Conservation (phyloP, 2,113 vertebrate genomes). For the Heteronetta atricapilla region DNA sequence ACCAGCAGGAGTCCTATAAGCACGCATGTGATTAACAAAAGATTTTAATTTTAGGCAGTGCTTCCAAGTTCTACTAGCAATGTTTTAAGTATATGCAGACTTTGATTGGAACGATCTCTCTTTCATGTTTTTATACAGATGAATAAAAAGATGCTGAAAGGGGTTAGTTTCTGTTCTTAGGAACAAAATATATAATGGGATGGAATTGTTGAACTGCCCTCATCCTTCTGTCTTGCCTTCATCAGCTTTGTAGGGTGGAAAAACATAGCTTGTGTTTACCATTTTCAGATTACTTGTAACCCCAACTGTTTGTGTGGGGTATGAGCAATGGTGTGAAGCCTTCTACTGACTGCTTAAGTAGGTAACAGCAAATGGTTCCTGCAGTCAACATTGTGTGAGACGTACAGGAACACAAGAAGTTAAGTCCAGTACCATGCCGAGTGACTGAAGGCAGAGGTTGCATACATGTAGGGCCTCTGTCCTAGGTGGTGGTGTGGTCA, state of each 20-base stretch:
- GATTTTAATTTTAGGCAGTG: neutral
- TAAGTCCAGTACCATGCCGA: neutral
- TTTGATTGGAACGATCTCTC: neutral
- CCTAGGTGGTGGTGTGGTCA: neutral
- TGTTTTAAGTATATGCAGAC: neutral
- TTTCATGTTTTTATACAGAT: neutral
- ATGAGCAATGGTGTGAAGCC: neutral
- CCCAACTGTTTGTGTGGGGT: neutral
- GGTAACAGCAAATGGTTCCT: neutral
- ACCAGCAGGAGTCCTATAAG: neutral
- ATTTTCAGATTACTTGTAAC: neutral
- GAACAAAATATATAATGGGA: neutral
- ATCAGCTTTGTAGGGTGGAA: neutral
- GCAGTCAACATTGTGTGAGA: neutral
- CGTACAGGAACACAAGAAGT: no score
- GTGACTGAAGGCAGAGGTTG: neutral
- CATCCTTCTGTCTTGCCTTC: neutral
- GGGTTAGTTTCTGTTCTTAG: neutral
- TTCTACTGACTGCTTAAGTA: neutral
- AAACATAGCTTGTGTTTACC: neutral
- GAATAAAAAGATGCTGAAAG: neutral
- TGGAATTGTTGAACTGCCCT: neutral
- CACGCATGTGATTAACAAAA: neutral
- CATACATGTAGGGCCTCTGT: accelerated
- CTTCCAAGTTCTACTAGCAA: neutral